Evolutionary conservation across 2,888 invertebrate species (phyloP).

Genomic region (Lithosia quadra): DNA sequence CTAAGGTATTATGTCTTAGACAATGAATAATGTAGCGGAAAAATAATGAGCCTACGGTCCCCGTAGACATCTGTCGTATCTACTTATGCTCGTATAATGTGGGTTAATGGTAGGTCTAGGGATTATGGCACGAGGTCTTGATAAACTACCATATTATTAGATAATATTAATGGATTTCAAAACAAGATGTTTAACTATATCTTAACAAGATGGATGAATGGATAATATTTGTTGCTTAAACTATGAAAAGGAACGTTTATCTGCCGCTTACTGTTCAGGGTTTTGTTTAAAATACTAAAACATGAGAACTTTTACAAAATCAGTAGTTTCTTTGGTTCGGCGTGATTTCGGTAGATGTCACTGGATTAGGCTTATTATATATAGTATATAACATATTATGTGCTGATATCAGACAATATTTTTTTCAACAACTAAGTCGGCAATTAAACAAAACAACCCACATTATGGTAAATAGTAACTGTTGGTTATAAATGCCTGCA

Average conservation of each 20-base stretch:
- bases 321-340: background rate
- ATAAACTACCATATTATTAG: constrained; percentile 11
- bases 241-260: no score
- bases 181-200: background rate
- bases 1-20: constrained; percentile 51
- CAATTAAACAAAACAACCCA: background rate
- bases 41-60: constrained; percentile 61
- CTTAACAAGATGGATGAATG: background rate
- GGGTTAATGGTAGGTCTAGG: constrained; percentile 34
- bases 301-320: background rate
- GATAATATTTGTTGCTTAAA: no score
- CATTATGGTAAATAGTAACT: background rate
- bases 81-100: constrained; percentile 30
- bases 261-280: no score
- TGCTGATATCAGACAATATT: no score
- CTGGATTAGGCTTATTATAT: no score
- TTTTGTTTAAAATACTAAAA: background rate
- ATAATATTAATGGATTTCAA: constrained; percentile 8
- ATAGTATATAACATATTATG: no score
- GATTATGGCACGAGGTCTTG: constrained; percentile 23
- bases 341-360: no score
- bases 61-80: constrained; percentile 56
- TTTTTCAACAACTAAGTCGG: background rate
- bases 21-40: constrained; percentile 66
- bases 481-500: background rate